Evolutionary conservation across 2,113 vertebrate species (phyloP).

Genomic region (Serinus canaria): DNA sequence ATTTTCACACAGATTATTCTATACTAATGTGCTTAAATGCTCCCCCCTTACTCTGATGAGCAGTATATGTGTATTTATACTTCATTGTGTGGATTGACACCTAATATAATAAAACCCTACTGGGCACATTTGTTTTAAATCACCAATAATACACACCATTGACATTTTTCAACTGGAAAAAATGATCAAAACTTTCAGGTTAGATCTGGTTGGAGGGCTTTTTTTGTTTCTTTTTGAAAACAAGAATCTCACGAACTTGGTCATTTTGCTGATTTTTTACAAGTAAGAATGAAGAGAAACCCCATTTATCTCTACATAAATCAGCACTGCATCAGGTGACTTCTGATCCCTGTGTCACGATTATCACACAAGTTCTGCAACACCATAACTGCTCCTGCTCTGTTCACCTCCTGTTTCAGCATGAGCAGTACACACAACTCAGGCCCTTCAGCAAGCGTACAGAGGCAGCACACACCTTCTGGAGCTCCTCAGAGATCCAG

Average conservation of each 20-base stretch:
- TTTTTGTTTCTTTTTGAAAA: neutral
- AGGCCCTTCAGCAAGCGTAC: neutral
- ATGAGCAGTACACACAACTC: accelerated
- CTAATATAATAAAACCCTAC: neutral
- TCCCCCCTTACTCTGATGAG: neutral
- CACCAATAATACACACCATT: neutral
- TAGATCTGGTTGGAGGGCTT: accelerated
- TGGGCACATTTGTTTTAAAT: neutral
- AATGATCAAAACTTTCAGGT: neutral
- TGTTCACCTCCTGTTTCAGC: neutral
- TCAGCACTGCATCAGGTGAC: neutral
- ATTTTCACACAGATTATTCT: neutral
- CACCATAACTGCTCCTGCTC: neutral
- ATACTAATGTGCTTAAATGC: accelerated
- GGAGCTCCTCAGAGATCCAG: neutral
- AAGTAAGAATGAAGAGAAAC: neutral
- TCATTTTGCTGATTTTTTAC: neutral
- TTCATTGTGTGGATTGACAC: neutral
- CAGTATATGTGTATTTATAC: neutral
- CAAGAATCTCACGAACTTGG: neutral
- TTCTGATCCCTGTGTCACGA: accelerated
- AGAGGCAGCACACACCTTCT: neutral
- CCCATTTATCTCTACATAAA: neutral
- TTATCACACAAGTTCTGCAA: neutral
- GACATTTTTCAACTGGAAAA: neutral